Percentiles rank a stretch among this genome's conserved stretches.
Evolutionary conservation across 2,888 invertebrate species (phyloP).

Genomic region (Deroplatys truncata): DNA sequence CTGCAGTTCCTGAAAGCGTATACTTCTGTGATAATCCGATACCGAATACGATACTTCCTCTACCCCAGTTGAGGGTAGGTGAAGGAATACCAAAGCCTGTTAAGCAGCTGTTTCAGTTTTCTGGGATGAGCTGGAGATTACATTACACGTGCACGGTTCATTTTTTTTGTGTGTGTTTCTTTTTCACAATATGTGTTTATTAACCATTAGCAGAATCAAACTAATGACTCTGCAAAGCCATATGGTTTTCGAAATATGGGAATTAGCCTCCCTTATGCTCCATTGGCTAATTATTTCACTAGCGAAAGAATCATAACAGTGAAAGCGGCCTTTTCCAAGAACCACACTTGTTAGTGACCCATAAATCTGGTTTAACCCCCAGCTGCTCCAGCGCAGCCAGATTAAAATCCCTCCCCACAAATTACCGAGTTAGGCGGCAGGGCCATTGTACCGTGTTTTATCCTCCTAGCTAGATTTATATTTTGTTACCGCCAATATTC

Average conservation of each 20-base stretch:
- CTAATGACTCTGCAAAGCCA: background rate
- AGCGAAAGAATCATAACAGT: background rate
- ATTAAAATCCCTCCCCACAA: background rate
- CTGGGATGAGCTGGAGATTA: too few species aligned
- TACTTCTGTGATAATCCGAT: too few species aligned
- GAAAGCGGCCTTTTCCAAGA: background rate
- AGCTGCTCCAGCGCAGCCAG: background rate
- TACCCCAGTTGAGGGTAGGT: too few species aligned
- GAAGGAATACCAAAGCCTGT: too few species aligned
- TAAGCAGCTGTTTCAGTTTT: too few species aligned
- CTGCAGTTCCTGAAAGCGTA: too few species aligned
- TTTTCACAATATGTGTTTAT: background rate
- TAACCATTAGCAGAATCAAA: background rate
- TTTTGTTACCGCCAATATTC: background rate
- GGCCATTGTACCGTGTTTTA: background rate
- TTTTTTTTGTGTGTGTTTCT: background rate
- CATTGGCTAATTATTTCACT: background rate
- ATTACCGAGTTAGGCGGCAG: background rate
- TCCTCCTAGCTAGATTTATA: background rate
- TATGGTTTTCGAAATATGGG: background rate
- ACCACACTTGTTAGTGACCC: background rate
- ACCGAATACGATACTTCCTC: too few species aligned
- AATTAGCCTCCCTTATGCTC: background rate
- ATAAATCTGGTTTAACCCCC: background rate
- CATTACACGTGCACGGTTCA: background rate